phyloP scores from a whole-genome alignment of 1,140 invertebrate genomes.

The Lordiphosa clarofinis region DNA sequence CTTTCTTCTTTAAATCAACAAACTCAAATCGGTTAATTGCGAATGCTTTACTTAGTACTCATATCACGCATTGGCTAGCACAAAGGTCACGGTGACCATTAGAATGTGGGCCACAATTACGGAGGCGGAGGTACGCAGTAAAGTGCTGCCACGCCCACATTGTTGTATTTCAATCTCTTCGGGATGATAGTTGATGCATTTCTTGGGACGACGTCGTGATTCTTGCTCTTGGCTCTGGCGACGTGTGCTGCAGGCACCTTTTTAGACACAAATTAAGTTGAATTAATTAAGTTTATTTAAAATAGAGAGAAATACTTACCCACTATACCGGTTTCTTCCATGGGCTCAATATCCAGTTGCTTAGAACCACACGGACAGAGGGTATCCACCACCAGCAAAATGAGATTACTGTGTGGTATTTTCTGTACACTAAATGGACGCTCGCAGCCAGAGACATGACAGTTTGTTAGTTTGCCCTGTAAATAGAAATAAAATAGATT shows the following conservation, averaged over 20 bases:
- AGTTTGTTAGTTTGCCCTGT: slow-evolving; percentile 94
- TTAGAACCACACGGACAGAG: slow-evolving; percentile 93
- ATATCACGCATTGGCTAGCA: slow-evolving; percentile 78
- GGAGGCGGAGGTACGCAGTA: slow-evolving; percentile 50
- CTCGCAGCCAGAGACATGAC: slow-evolving; percentile 92
- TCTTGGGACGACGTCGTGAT: slow-evolving; percentile 85
- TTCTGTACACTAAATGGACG: slow-evolving; percentile 96
- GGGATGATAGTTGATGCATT: slow-evolving; percentile 93
- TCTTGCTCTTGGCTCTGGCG: slow-evolving; percentile 81
- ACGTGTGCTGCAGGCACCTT: slow-evolving; percentile 81
- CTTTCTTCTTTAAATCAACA: slow-evolving; percentile 20
- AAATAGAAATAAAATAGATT: slow-evolving; percentile 23
- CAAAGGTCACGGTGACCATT: slow-evolving; percentile 68
- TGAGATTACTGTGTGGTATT: slow-evolving; percentile 94
- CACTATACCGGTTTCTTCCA: slow-evolving; percentile 82
- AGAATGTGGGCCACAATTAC: slow-evolving; percentile 62
- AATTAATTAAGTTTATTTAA: too few species aligned
- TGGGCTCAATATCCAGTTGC: slow-evolving; percentile 88
- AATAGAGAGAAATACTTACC: slow-evolving; percentile 40
- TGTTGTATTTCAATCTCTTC: slow-evolving; percentile 89
- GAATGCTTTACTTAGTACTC: slow-evolving; percentile 34
- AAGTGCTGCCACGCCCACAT: slow-evolving; percentile 82
- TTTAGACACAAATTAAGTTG: neutral
- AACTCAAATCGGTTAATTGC: slow-evolving; percentile 19
- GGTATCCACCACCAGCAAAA: slow-evolving; percentile 93